These are phyloP conservation scores for Daubentonia madagascariensis DNA, from an alignment of 2,113 vertebrate species.

Conservation along the genomic window DNA sequence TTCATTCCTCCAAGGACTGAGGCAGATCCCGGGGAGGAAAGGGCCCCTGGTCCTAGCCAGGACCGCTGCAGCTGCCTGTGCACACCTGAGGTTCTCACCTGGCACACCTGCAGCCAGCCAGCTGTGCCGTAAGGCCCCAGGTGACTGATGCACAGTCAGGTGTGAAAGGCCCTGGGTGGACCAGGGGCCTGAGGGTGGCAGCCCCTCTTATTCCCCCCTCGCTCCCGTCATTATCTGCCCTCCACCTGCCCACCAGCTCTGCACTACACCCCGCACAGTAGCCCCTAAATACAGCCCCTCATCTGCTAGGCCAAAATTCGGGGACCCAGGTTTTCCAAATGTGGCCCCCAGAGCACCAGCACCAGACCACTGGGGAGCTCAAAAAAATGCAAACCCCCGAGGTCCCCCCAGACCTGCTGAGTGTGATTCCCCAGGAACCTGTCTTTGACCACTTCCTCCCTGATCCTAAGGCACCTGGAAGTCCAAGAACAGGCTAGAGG, in stretches of 20 bases:
- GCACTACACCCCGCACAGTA: not conserved
- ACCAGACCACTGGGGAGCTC: not conserved
- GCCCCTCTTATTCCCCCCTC: not conserved
- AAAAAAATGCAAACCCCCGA: fast-evolving
- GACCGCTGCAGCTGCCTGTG: fast-evolving
- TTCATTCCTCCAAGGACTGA: not conserved
- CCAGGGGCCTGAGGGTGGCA: fast-evolving
- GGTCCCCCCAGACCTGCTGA: not conserved
- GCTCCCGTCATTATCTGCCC: not conserved
- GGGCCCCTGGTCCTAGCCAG: not conserved
- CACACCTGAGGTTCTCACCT: not conserved
- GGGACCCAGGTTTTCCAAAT: not conserved
- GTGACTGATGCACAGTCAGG: too few species aligned
- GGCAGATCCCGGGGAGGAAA: not conserved
- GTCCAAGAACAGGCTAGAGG: not conserved
- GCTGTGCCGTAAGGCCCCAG: not conserved
- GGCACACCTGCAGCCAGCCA: too few species aligned
- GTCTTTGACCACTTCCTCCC: not conserved
- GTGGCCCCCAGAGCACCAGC: not conserved
- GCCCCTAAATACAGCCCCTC: not conserved
- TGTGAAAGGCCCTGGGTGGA: not conserved
- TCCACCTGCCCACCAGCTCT: not conserved
- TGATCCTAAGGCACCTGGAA: not conserved
- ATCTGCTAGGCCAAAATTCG: fast-evolving
- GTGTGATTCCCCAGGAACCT: not conserved